Base-by-base conservation (phyloP, 2,113 vertebrate species). In the Stegostoma tigrinum region DNA sequence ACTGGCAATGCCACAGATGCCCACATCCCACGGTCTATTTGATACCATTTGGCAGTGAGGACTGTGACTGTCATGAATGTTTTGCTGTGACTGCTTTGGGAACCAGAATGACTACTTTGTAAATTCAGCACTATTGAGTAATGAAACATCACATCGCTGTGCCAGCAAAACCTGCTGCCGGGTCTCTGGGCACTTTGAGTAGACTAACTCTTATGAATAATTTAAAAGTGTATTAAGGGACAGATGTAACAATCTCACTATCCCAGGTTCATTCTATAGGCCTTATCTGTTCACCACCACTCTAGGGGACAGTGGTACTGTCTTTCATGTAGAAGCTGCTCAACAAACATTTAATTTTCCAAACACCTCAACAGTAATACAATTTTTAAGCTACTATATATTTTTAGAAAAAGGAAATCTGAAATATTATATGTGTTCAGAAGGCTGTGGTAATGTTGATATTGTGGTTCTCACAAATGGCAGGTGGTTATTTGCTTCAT, bases 191-290 rank as follows among this genome's bases (percentile, higher is more conserved):
- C 34, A 2, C 89, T 91, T 64, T 6, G 89, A 66, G 55, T 38
- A 38, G 55, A 64, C 55, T 61, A 66, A 64, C n/a, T 38, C 55
- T 61, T 21, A 66, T 91, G 89, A 91, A 91, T 66, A 91, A 91
- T 91, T 91, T 64, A 91, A 91, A 66, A 66, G 55, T 6, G 30
- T n/a, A 91, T 91, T 91, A 91, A 91, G 89, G 89, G 89, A 91
- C 89, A 38, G 89, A 91, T 91, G n/a, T 66, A 91, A 91, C 61
- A 61, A 66, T 38, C 55, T 91, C 34, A 91, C 55, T 17, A 91
- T 42, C 15, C 78, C 78, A 83, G n/a, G 5, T 14, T 83, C 78
- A 83, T 64, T 91, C 89, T 64, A 34, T 34, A 38, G 87, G 4
- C 55, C 27, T 30, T 21, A 34, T n/a, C 12, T 91, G 55, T 91